phyloP scores from a whole-genome alignment of 1,140 invertebrate genomes.

The Ericerus pela region DNA sequence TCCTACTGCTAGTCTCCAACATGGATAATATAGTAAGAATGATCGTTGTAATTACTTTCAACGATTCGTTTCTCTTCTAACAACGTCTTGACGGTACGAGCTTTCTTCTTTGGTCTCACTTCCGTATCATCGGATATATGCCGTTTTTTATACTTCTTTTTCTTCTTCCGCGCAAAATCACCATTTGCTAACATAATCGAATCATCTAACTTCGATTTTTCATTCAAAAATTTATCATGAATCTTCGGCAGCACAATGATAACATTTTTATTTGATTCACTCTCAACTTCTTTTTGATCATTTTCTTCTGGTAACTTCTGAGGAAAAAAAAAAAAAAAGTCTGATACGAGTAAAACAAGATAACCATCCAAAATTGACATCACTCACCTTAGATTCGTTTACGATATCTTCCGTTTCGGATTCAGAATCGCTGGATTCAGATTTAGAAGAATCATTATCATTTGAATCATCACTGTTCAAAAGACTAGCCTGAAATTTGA shows the following conservation, averaged over 20 bases:
- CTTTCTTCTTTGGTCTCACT: conserved; percentile 24
- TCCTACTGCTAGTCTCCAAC: no score
- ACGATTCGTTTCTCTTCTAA: conserved; percentile 23
- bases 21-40: no score
- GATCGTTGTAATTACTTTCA: no score
- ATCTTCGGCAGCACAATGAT: no score
- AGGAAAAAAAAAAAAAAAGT: background rate
- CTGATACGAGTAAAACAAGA: background rate
- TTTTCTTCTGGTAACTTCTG: conserved; percentile 8
- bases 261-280: background rate
- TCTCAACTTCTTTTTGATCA: background rate
- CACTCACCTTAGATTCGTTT: background rate
- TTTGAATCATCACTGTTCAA: background rate
- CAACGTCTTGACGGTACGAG: conserved; percentile 22
- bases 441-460: background rate
- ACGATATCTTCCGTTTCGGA: background rate
- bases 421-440: background rate
- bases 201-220: background rate
- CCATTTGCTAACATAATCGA: background rate
- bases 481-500: background rate
- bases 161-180: background rate
- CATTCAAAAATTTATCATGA: background rate
- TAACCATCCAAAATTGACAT: background rate
- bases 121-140: background rate
- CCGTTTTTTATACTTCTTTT: conserved; percentile 1